Evolutionary conservation across 2,113 vertebrate genomes (phyloP), one percentile per base, ranked within the genome.

Genomic region (Petrocephalus zakoni): DNA sequence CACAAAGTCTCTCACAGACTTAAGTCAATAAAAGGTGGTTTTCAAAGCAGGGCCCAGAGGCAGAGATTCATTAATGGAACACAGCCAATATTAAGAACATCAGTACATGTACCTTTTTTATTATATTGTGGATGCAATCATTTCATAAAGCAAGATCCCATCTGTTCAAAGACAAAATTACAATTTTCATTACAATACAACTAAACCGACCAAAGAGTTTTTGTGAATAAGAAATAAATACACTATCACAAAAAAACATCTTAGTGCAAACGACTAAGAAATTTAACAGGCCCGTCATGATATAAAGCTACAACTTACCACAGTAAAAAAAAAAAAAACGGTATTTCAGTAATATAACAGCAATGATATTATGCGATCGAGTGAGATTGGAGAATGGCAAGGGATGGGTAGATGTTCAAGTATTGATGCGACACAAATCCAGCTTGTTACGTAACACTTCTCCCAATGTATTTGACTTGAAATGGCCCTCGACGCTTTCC

Each of bases 121-220:
- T 81, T 82, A 83, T 58, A 47, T 84, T 84, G 47, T 49, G 88
- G 92, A 90, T 93, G 93, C 92, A 94, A 92, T 91, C 84, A 86
- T 87, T 92, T 86, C 89, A 92, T 93, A 92, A 93, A 93, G 89
- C 91, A 87, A 91, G 90, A 90, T 52, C 83, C 78, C 90, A 86
- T 87, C 87, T 88, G 64, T 89, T 87, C 21, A 85, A 91, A 72
- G 88, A 42, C 85, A 88, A 86, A 55, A 85, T 46, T 68, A n/a
- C 85, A 90, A 42, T 88, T 87, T 89, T 83, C 78, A 89, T 85
- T 89, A 81, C 17, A 91, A 89, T 85, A 72, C 75, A 29, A 89
- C 56, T 89, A 37, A 90, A 89, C 49, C 82, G 90, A 88, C 53
- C 29, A 0, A 61, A 68, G 55, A 34, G 25, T 56, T 88, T 68